phyloP scores from a whole-genome alignment of 2,113 vertebrate genomes.

The Synchiropus splendidus region DNA sequence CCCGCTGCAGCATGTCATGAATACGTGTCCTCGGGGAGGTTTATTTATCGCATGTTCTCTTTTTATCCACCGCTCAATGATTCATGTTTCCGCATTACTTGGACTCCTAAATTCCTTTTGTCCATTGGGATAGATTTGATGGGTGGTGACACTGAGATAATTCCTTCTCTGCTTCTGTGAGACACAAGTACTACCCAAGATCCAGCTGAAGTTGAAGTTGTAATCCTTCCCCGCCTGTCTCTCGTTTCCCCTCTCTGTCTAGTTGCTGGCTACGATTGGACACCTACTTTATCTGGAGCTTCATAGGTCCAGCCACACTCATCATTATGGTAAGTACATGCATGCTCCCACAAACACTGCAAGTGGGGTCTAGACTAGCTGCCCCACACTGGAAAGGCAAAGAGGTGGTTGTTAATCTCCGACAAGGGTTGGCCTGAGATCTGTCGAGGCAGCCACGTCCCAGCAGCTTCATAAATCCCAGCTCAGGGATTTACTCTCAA shows the following conservation, averaged over 20 bases:
- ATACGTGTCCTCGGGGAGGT: constrained; percentile 43
- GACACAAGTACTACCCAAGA: constrained; percentile 54
- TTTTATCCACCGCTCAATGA: constrained; percentile 71
- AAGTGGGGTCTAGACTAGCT: constrained; percentile 4
- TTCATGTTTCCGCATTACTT: constrained; percentile 38
- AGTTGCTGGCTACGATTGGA: constrained; percentile 98
- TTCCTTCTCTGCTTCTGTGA: neutral
- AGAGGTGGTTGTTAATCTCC: constrained; percentile 18
- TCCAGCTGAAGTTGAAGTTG: constrained; percentile 29
- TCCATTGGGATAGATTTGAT: constrained; percentile 38
- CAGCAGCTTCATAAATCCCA: constrained; percentile 1
- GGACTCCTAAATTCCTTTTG: constrained; percentile 42
- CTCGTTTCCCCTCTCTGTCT: constrained; percentile 41
- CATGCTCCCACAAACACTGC: constrained; percentile 2
- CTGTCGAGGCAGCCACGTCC: neutral
- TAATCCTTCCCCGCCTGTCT: constrained; percentile 31
- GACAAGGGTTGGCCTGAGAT: constrained; percentile 15
- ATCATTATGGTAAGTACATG: constrained; percentile 91
- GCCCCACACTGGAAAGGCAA: constrained; percentile 15
- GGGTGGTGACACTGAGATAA: constrained; percentile 9
- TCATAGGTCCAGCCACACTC: constrained; percentile 97
- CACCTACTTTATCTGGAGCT: constrained; percentile 99
- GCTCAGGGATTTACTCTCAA: constrained; percentile 30
- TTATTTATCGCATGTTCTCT: constrained; percentile 61
- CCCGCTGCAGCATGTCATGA: constrained; percentile 53